Percentiles rank a stretch among this genome's conserved stretches.
phyloP scores from a whole-genome alignment of 2,797 vertebrate genomes.

The Harpagifer antarcticus region DNA sequence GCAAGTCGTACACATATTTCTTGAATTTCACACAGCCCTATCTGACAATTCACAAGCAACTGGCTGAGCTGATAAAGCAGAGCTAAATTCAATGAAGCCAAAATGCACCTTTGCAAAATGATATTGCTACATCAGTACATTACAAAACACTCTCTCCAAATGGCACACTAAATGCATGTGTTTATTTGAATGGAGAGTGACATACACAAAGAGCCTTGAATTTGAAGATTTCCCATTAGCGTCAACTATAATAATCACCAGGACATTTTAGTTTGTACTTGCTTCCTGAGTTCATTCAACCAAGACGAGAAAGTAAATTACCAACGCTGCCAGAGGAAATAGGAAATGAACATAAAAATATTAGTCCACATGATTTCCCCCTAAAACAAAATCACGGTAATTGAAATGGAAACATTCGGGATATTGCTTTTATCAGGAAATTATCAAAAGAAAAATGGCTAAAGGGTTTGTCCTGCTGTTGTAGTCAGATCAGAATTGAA shows the following conservation, averaged over 20 bases:
- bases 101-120: background rate
- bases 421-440: conserved; percentile 35
- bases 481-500: conserved; percentile 7
- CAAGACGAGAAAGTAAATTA: conserved; percentile 40
- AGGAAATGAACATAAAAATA: conserved; percentile 33
- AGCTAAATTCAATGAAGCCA: background rate
- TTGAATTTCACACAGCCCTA: background rate
- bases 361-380: conserved; percentile 37
- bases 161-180: background rate
- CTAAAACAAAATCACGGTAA: conserved; percentile 31
- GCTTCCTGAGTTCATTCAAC: conserved; percentile 16
- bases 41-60: background rate
- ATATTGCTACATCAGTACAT: background rate
- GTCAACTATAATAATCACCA: conserved; percentile 36
- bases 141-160: background rate
- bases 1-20: background rate
- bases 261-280: conserved; percentile 23
- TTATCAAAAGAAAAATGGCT: conserved; percentile 15
- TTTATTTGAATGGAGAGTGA: conserved; percentile 10
- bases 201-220: conserved; percentile 17
- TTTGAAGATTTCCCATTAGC: conserved; percentile 41
- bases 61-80: background rate
- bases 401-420: conserved; percentile 7
- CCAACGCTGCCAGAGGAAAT: conserved; percentile 33
- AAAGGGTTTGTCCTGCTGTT: conserved; percentile 1